Percentiles rank a stretch among this genome's conserved stretches.
Conservation (phyloP, 1,140 invertebrate species). For the Zaprionus gabonicus region DNA sequence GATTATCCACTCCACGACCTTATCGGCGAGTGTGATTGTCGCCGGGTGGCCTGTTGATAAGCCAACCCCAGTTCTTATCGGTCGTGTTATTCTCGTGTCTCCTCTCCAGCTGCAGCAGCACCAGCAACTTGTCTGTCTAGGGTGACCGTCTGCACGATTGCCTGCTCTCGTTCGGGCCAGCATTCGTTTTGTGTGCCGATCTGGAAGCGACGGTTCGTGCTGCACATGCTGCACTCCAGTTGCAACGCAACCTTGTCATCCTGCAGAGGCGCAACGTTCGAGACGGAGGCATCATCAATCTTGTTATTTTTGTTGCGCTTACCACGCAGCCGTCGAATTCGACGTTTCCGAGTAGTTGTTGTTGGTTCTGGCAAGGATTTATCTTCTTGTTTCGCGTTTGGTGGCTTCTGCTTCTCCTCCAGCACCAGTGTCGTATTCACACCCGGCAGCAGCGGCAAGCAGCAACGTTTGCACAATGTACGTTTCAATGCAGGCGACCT, state of each 20-base stretch:
- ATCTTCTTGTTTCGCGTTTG: neutral
- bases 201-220: slow-evolving; percentile 45
- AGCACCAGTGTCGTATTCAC: slow-evolving; percentile 51
- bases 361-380: neutral
- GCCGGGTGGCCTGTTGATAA: slow-evolving; percentile 23
- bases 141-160: slow-evolving; percentile 42
- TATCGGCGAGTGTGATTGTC: slow-evolving; percentile 2
- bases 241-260: slow-evolving; percentile 18
- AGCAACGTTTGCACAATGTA: slow-evolving; percentile 58
- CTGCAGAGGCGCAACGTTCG: too few relatives aligned
- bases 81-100: neutral
- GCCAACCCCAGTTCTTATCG: slow-evolving; percentile 24
- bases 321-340: slow-evolving; percentile 20
- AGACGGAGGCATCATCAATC: neutral
- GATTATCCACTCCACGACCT: slow-evolving; percentile 22
- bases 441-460: slow-evolving; percentile 60
- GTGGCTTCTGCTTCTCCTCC: neutral
- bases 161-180: slow-evolving; percentile 58
- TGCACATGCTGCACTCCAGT: slow-evolving; percentile 56
- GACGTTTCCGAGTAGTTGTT: slow-evolving; percentile 30
- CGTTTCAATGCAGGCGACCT: slow-evolving; percentile 68
- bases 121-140: slow-evolving; percentile 9
- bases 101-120: neutral
- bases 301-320: neutral
- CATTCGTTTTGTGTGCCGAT: slow-evolving; percentile 45